A percentile compares a stretch with the other conserved stretches of the same genome.
Conservation (phyloP, 2,888 invertebrate genomes). For the Cryptophagus acutangulus region DNA sequence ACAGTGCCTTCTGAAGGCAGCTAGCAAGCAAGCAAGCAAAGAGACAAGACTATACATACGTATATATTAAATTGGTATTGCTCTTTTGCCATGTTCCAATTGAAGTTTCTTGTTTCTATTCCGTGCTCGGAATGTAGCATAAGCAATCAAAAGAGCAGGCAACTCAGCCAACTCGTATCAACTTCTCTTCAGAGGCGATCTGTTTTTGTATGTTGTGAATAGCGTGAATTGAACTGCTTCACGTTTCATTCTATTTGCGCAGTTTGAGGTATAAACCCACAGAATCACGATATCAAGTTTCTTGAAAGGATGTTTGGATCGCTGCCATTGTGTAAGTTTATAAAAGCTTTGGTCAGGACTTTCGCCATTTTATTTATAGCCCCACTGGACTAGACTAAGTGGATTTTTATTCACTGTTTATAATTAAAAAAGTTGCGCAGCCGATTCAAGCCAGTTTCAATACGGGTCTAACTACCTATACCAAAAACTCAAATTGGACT, state of each 20-base stretch:
- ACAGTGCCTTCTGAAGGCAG: no score
- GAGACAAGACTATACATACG: neutral
- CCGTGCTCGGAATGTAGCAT: constrained; percentile 33
- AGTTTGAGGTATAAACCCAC: constrained; percentile 34
- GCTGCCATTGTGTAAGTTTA: no score
- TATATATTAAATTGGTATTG: constrained; percentile 34
- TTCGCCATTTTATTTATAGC: no score
- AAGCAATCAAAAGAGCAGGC: constrained; percentile 36
- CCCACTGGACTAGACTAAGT: no score
- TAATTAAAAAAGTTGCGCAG: no score
- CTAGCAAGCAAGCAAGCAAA: no score
- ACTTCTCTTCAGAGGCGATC: constrained; percentile 31
- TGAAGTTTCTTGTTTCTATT: constrained; percentile 37
- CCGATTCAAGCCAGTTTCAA: no score
- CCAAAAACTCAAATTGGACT: no score
- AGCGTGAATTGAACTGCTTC: constrained; percentile 31
- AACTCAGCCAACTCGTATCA: constrained; percentile 30
- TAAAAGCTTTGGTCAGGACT: no score
- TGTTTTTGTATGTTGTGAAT: constrained; percentile 31
- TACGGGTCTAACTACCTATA: no score
- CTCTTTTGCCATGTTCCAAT: constrained; percentile 36
- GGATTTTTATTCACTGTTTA: no score
- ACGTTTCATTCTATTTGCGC: constrained; percentile 34
- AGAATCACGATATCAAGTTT: constrained; percentile 34
- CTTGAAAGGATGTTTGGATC: no score